Conservation (phyloP, 2,113 vertebrate genomes). For the Rhadina sibilatrix region DNA sequence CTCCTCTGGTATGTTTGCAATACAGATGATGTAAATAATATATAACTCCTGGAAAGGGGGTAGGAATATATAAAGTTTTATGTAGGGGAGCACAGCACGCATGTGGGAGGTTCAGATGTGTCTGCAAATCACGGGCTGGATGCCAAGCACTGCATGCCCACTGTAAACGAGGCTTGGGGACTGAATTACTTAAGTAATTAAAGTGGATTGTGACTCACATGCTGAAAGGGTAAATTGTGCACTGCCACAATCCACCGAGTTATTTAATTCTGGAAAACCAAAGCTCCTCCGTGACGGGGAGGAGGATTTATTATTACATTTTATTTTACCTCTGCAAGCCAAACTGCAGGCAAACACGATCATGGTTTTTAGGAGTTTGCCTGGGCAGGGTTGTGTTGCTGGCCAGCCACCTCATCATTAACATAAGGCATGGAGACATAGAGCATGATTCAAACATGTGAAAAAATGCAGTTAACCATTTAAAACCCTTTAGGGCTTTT, state of each 20-base stretch:
- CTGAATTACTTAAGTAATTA: conserved; percentile 31
- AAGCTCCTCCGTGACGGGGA: neutral
- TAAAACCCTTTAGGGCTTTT: neutral
- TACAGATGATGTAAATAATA: conserved; percentile 27
- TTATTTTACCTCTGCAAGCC: conserved; percentile 12
- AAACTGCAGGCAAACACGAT: neutral
- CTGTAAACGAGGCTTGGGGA: neutral
- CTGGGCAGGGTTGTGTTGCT: neutral
- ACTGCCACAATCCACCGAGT: neutral
- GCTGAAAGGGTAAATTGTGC: conserved; percentile 31
- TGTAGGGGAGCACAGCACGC: neutral
- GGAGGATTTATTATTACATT: conserved; percentile 6
- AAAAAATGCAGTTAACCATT: neutral
- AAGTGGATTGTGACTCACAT: conserved; percentile 2
- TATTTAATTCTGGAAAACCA: conserved; percentile 16
- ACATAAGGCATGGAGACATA: neutral
- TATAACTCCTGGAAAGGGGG: conserved; percentile 11
- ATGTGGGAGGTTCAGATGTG: neutral
- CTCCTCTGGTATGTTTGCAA: conserved; percentile 5
- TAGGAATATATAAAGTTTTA: conserved; percentile 22
- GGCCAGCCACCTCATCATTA: neutral
- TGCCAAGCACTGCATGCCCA: neutral
- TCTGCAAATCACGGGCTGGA: neutral
- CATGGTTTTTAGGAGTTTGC: neutral
- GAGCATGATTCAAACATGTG: neutral